Conservation (phyloP, 2,113 vertebrate genomes). For the Pipra filicauda region DNA sequence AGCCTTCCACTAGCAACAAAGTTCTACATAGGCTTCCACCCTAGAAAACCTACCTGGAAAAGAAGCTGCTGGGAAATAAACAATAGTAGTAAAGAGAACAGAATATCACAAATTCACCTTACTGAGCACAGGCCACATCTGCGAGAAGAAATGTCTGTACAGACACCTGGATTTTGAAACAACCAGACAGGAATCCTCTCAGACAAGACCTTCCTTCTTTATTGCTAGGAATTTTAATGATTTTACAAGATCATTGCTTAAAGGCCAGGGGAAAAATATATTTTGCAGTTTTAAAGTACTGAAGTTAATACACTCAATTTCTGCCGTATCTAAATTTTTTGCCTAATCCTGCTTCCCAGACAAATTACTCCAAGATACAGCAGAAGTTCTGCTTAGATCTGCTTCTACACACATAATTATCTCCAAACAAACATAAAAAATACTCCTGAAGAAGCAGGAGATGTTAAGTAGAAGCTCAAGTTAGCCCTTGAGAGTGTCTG, state of each 20-base stretch:
- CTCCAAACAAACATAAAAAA: conserved; percentile 39
- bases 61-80: neutral
- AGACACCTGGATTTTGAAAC: conserved; percentile 4
- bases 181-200: neutral
- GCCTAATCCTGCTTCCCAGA: neutral
- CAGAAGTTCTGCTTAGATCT: neutral
- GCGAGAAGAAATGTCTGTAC: neutral
- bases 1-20: neutral
- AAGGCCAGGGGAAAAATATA: neutral
- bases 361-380: neutral
- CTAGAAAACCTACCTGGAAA: neutral
- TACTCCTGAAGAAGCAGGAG: neutral
- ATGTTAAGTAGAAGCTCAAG: neutral
- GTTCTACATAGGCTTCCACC: neutral
- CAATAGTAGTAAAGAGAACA: neutral
- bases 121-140: neutral
- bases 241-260: neutral
- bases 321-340: neutral
- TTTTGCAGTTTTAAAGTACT: neutral
- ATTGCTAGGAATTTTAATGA: neutral
- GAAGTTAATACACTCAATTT: neutral
- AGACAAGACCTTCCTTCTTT: neutral
- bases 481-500: conserved; percentile 19
- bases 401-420: conserved; percentile 2
- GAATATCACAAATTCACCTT: neutral